Percentiles rank a stretch among this genome's conserved stretches.
phyloP scores from a whole-genome alignment of 2,888 invertebrate species.

The Lithophane socia region DNA sequence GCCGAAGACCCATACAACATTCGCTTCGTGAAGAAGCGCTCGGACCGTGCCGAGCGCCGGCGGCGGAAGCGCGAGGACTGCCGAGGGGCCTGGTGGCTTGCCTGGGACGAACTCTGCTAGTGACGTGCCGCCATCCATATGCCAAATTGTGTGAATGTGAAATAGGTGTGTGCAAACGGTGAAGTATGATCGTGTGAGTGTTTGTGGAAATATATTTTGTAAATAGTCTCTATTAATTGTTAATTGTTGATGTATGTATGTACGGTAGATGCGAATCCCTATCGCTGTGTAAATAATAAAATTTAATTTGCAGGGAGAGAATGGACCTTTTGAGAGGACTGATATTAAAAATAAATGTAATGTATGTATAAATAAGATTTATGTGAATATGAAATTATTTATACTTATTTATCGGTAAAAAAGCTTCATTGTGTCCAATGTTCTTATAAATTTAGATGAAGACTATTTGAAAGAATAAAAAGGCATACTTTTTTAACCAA shows the following conservation, averaged over 20 bases:
- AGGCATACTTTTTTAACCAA: slow-evolving; percentile 91
- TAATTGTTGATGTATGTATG: slow-evolving; percentile 91
- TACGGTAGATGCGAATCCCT: slow-evolving; percentile 90
- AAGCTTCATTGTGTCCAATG: slow-evolving; percentile 91
- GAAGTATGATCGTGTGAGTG: slow-evolving; percentile 84
- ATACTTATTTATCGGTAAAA: slow-evolving; percentile 91
- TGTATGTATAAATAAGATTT: slow-evolving; percentile 90
- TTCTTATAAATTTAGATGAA: slow-evolving; percentile 91
- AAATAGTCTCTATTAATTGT: slow-evolving; percentile 91
- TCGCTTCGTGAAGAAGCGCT: slow-evolving; percentile 95
- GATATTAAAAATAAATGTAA: slow-evolving; percentile 90
- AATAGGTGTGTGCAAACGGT: slow-evolving; percentile 80
- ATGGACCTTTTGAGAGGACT: slow-evolving; percentile 91
- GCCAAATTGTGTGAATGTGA: slow-evolving; percentile 88
- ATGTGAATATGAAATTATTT: slow-evolving; percentile 91
- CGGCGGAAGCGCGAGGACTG: slow-evolving; percentile 92
- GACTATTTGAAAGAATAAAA: slow-evolving; percentile 91
- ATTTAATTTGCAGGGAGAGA: slow-evolving; percentile 90
- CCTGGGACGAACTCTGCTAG: slow-evolving; percentile 87
- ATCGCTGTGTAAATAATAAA: slow-evolving; percentile 90
- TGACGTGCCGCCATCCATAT: slow-evolving; percentile 88
- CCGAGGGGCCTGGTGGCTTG: slow-evolving; percentile 88
- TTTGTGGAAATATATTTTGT: slow-evolving; percentile 88
- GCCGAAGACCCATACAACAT: slow-evolving; percentile 99
- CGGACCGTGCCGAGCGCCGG: slow-evolving; percentile 93